Conservation (phyloP, 2,113 vertebrate genomes). For the Odontesthes bonariensis region DNA sequence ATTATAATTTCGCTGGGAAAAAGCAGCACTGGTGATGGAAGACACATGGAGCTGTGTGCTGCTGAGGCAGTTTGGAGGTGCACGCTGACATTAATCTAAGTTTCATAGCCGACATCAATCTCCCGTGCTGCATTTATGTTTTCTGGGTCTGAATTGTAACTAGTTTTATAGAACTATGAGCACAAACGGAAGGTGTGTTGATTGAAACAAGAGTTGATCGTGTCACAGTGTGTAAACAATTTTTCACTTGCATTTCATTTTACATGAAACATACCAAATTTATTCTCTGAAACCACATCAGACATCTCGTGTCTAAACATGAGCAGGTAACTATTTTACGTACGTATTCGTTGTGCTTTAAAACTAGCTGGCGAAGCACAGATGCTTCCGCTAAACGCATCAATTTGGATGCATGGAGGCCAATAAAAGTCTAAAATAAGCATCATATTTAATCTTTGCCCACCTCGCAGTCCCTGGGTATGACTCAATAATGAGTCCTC, state of each 20-base stretch:
- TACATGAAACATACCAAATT: background rate
- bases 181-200: background rate
- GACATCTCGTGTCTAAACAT: background rate
- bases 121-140: conserved; percentile 1
- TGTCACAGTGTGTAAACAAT: background rate
- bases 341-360: conserved; percentile 2
- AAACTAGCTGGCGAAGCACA: background rate
- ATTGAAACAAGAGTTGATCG: background rate
- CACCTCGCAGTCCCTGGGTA: conserved; percentile 45
- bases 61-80: conserved; percentile 15
- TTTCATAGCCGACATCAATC: conserved; percentile 29
- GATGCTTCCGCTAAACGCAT: conserved; percentile 27
- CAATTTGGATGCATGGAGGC: conserved; percentile 30
- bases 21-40: conserved; percentile 7
- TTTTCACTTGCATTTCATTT: too few species aligned
- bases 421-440: conserved; percentile 51
- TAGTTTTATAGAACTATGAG: conserved; percentile 1
- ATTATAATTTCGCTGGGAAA: conserved; percentile 23
- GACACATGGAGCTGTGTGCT: conserved; percentile 24
- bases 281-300: background rate
- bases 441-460: conserved; percentile 53
- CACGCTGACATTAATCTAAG: conserved; percentile 27
- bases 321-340: conserved; percentile 10
- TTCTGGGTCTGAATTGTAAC: background rate
- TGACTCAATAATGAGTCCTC: conserved; percentile 56